Conservation (phyloP, 2,888 invertebrate genomes). For the Apamea monoglypha region DNA sequence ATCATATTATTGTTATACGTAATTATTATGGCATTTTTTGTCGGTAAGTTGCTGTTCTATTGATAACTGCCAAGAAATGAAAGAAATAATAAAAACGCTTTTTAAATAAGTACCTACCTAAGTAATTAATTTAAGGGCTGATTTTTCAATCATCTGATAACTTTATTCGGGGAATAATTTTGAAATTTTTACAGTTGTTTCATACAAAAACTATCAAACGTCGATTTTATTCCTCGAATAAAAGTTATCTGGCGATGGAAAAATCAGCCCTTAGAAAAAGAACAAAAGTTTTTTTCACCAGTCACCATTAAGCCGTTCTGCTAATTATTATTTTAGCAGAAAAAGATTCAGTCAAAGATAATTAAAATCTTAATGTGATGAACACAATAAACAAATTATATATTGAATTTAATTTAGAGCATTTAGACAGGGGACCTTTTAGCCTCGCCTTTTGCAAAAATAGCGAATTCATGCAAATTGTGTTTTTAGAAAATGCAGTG, state of each 20-base stretch:
- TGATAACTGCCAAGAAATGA: background rate
- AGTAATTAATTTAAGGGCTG: background rate
- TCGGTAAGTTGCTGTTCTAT: background rate
- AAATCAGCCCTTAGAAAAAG: too few relatives aligned
- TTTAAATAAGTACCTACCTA: background rate
- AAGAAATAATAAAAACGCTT: background rate
- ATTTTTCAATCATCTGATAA: too few relatives aligned
- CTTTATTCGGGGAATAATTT: too few relatives aligned
- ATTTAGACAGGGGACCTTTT: background rate
- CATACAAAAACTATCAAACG: too few relatives aligned
- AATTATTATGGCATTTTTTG: slow-evolving; percentile 18
- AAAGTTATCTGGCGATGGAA: too few relatives aligned
- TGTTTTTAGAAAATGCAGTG: slow-evolving; percentile 23
- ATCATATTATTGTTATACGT: slow-evolving; percentile 24
- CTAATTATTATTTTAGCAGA: background rate
- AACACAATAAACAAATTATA: slow-evolving; percentile 9
- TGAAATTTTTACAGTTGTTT: too few relatives aligned
- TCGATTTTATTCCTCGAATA: too few relatives aligned
- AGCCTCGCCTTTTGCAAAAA: background rate
- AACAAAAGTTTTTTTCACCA: background rate
- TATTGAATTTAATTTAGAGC: slow-evolving; percentile 17
- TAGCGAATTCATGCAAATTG: too few relatives aligned
- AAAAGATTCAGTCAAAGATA: background rate
- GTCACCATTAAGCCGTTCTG: background rate
- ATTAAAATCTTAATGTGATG: background rate